Base-by-base conservation (phyloP, 2,113 vertebrate species). In the Merops nubicus region DNA sequence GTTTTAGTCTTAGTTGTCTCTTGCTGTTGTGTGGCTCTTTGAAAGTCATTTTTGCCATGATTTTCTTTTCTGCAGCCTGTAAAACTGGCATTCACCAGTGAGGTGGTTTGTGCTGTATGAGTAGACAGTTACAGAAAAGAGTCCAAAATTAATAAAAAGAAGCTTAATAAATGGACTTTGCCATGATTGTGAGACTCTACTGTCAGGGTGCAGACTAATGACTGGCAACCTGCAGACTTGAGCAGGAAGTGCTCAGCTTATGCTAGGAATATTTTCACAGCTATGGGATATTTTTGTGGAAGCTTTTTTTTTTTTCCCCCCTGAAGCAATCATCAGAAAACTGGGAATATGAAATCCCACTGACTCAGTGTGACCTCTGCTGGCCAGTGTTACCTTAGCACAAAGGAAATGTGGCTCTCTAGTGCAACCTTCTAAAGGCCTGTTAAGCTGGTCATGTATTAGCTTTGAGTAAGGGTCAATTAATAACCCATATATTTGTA, bases 311-410 rank as follows among this genome's bases (percentile, higher is more conserved):
- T n/a, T n/a, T n/a, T n/a, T n/a, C n/a, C n/a, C n/a, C 73, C 40
- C 77, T 64, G 53, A 80, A 67, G 54, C 48, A 8, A 31, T 60
- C 22, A 29, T 23, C 16, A 63, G 36, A 62, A 63, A 83, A 85
- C 3, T 7, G 38, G 8, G 45, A 86, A 36, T 36, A 47, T 0
- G 5, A 86, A 83, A 86, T 95, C 70, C 23, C 67, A 65, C 75
- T 93, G 67, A 33, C 78, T 90, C 67, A 53, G 45, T 73, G 14
- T 95, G 96, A 95, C 96, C 93, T 96, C 96, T 96, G 78, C 96
- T 96, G 96, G 96, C 64, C 93, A 77, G 36, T 90, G 26, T 43
- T 74, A 23, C 0, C 1, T 34, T 33, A 77, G 59, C 48, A 74
- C 31, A 57, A 88, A 53, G 34, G 16, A 93, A 68, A 79, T 2